Conservation (phyloP, 2,113 vertebrate genomes). For the Lucifuga dentata region DNA sequence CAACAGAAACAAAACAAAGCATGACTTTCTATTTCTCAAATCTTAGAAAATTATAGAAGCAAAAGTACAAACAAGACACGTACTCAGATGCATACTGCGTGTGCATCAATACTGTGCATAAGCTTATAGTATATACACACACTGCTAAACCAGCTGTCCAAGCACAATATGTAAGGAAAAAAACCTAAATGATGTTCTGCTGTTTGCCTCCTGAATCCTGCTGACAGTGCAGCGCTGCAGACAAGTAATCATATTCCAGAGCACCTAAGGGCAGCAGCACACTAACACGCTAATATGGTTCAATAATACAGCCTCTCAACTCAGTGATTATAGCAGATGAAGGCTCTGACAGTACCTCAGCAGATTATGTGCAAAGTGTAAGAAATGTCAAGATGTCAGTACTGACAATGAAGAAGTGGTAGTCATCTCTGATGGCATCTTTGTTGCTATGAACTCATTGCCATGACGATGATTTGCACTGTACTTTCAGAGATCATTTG, state of each 20-base stretch:
- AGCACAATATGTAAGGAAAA: slow-evolving; percentile 23
- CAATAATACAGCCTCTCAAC: slow-evolving; percentile 36
- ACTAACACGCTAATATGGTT: slow-evolving; percentile 31
- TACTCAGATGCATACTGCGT: background rate
- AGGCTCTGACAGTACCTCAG: slow-evolving; percentile 23
- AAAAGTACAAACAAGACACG: background rate
- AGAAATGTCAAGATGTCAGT: slow-evolving; percentile 16
- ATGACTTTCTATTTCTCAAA: too few species aligned
- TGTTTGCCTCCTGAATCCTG: slow-evolving; percentile 42
- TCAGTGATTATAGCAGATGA: slow-evolving; percentile 39
- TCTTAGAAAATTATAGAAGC: too few species aligned
- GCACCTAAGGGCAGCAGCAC: slow-evolving; percentile 42
- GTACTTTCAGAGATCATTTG: too few species aligned
- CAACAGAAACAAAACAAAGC: slow-evolving; percentile 1
- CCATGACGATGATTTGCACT: too few species aligned
- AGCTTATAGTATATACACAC: slow-evolving; percentile 1
- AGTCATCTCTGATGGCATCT: slow-evolving; percentile 1
- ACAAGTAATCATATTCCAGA: slow-evolving; percentile 54
- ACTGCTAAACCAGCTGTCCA: slow-evolving; percentile 41
- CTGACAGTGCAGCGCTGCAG: slow-evolving; percentile 56
- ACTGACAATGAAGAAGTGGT: too few species aligned
- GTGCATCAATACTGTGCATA: background rate
- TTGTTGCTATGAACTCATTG: background rate
- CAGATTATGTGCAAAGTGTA: slow-evolving; percentile 23
- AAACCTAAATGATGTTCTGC: slow-evolving; percentile 41